phyloP scores from a whole-genome alignment of 2,888 invertebrate species.

The Cerceris ruficornis region DNA sequence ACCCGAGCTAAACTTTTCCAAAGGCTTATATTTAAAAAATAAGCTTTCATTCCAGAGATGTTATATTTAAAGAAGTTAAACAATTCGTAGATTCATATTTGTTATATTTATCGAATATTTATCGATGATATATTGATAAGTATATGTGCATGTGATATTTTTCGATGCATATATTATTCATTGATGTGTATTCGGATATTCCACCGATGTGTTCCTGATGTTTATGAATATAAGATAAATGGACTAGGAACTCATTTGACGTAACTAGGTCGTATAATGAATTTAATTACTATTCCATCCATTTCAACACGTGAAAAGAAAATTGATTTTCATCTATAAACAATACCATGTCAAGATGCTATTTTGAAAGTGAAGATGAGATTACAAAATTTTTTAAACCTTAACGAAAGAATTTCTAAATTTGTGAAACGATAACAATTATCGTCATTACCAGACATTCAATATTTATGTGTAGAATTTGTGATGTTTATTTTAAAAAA shows the following conservation, averaged over 20 bases:
- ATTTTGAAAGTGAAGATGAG: background rate
- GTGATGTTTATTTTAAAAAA: too few relatives aligned
- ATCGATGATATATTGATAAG: background rate
- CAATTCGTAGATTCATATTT: too few relatives aligned
- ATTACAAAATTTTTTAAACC: background rate
- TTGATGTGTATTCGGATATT: background rate
- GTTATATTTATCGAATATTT: background rate
- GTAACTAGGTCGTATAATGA: constrained; percentile 4
- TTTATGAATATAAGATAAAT: background rate
- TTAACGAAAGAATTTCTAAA: background rate
- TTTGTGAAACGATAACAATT: background rate
- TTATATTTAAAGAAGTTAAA: too few relatives aligned
- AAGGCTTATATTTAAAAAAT: too few relatives aligned
- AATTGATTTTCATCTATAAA: background rate
- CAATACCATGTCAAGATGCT: background rate
- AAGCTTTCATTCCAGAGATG: too few relatives aligned
- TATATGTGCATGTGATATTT: background rate
- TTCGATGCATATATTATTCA: background rate
- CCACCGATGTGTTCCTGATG: background rate
- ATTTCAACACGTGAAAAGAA: background rate
- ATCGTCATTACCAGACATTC: too few relatives aligned
- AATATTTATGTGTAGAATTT: too few relatives aligned
- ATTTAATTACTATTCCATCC: background rate
- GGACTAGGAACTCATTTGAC: background rate
- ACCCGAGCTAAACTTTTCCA: too few relatives aligned